phyloP scores from a whole-genome alignment of 2,797 vertebrate genomes.

The Eremophila alpestris region DNA sequence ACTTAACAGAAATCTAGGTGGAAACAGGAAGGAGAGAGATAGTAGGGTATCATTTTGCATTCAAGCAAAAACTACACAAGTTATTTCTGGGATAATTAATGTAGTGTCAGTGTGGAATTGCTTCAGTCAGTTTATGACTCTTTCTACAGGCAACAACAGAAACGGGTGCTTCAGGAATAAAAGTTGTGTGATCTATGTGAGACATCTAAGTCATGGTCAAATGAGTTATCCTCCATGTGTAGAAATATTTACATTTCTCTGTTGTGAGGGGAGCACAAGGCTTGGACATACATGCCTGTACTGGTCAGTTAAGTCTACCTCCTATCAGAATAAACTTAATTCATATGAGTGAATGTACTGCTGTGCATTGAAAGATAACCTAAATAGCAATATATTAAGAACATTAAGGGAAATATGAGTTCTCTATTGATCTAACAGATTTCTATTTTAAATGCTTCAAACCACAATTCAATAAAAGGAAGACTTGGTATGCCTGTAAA shows the following conservation, averaged over 20 bases:
- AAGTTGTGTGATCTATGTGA: background rate
- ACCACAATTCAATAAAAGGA: background rate
- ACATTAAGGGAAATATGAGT: background rate
- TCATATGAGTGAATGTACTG: background rate
- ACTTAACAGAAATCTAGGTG: background rate
- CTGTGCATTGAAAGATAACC: background rate
- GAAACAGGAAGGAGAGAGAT: background rate
- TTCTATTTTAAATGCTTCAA: background rate
- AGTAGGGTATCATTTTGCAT: background rate
- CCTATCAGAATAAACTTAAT: background rate
- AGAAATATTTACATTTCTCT: background rate
- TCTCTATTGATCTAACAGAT: background rate
- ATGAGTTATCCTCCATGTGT: fast-evolving
- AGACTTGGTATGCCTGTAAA: background rate
- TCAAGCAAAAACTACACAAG: background rate
- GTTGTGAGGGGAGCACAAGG: background rate
- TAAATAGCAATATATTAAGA: background rate
- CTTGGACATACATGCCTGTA: background rate
- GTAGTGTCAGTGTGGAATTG: background rate
- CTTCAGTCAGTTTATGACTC: background rate
- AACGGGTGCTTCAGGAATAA: background rate
- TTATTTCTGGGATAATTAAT: background rate
- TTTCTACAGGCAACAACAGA: background rate
- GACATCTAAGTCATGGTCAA: background rate
- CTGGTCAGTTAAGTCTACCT: background rate